phyloP scores from a whole-genome alignment of 2,888 invertebrate genomes.

The Acleris emargana region DNA sequence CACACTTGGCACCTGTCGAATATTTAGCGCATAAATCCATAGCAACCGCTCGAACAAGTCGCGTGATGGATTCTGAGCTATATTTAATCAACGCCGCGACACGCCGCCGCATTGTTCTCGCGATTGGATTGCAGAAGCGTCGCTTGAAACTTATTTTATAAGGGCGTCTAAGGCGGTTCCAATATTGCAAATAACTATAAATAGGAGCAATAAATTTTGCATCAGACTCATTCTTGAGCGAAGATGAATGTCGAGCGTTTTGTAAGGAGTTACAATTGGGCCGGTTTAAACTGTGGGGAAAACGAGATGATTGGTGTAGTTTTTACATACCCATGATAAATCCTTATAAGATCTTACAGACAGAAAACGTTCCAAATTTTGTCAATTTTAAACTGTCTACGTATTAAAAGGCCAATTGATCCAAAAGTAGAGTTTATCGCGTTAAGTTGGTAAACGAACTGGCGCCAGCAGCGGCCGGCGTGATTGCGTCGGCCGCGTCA shows the following conservation, averaged over 20 bases:
- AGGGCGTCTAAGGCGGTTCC: constrained; percentile 46
- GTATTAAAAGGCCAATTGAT: not conserved
- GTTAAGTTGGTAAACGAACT: constrained; percentile 34
- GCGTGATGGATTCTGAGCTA: constrained; percentile 81
- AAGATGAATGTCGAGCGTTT: constrained; percentile 29
- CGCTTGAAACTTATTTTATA: constrained; percentile 67
- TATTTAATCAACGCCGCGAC: constrained; percentile 79
- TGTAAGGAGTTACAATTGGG: constrained; percentile 23
- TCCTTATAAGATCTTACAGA: too few species aligned
- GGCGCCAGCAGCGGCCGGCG: constrained; percentile 49
- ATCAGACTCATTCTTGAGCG: constrained; percentile 21
- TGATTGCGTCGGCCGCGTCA: constrained; percentile 82
- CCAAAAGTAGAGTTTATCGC: constrained; percentile 25
- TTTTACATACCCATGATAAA: not conserved
- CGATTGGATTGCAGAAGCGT: constrained; percentile 68
- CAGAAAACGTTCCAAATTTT: not conserved
- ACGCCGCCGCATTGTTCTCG: constrained; percentile 76
- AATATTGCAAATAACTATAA: constrained; percentile 34
- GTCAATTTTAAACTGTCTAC: not conserved
- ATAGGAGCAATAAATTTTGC: constrained; percentile 33
- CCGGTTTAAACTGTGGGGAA: constrained; percentile 14
- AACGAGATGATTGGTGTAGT: not conserved
- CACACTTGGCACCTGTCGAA: constrained; percentile 85
- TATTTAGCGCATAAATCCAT: constrained; percentile 83
- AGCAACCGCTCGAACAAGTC: constrained; percentile 74